phyloP scores from a whole-genome alignment of 1,140 invertebrate species.

The Drosophila repleta region DNA sequence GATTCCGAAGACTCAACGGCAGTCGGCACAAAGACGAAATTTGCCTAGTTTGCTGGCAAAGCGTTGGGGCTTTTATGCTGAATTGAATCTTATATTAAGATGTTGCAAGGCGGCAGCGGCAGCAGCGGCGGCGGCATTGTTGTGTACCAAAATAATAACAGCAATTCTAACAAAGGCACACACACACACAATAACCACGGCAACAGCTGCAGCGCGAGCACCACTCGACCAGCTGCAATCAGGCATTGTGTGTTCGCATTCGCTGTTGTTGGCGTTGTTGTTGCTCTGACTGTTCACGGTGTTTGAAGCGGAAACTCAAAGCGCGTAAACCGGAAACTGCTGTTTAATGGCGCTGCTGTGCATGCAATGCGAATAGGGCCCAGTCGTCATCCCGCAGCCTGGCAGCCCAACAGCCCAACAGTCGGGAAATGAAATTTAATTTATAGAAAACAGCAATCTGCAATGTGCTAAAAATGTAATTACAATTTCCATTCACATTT shows the following conservation, averaged over 20 bases:
- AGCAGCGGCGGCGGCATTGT: constrained; percentile 43
- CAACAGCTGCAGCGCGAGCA: constrained; percentile 71
- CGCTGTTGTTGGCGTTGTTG: constrained; percentile 14
- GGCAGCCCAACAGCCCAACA: constrained; percentile 29
- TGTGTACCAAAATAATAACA: constrained; percentile 73
- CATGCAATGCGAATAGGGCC: constrained; percentile 58
- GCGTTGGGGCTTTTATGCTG: constrained; percentile 54
- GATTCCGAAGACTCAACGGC: constrained; percentile 47
- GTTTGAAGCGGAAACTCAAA: constrained; percentile 80
- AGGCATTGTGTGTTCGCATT: constrained; percentile 22
- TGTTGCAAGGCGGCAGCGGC: constrained; percentile 59
- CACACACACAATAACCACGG: constrained; percentile 75
- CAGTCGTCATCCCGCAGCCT: constrained; percentile 24
- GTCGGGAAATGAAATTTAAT: constrained; percentile 82
- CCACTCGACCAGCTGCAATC: constrained; percentile 71
- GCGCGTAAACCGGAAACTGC: constrained; percentile 81
- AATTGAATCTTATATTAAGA: constrained; percentile 81
- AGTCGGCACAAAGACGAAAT: constrained; percentile 46
- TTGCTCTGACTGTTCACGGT: constrained; percentile 51
- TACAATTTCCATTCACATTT: constrained; percentile 79
- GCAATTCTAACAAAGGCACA: constrained; percentile 67
- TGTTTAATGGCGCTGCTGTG: constrained; percentile 79
- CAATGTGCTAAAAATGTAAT: constrained; percentile 78
- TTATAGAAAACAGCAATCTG: constrained; percentile 69
- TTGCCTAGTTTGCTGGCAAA: constrained; percentile 25